A percentile compares a stretch with the other conserved stretches of the same genome.
phyloP scores from a whole-genome alignment of 2,113 vertebrate genomes.

The Trogon surrucura region DNA sequence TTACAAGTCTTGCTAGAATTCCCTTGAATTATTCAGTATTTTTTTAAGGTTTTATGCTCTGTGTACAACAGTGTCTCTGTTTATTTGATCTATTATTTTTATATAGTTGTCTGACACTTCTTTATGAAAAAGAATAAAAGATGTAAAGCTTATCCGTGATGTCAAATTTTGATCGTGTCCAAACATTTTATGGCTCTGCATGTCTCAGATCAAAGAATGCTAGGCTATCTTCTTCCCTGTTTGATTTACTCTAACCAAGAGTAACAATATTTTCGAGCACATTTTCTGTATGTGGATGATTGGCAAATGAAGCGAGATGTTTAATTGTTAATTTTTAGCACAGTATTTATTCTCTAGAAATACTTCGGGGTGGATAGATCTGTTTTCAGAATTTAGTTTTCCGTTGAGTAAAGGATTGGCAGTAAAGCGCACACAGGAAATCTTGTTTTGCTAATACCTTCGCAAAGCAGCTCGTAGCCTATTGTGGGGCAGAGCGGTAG shows the following conservation, averaged over 20 bases:
- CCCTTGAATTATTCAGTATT: conserved; percentile 65
- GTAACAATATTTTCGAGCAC: background rate
- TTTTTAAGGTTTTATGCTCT: conserved; percentile 66
- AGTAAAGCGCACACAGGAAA: background rate
- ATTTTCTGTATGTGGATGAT: background rate
- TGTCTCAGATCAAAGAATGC: conserved; percentile 60
- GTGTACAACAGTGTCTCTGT: conserved; percentile 50
- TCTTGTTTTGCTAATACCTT: background rate
- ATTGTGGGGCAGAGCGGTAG: background rate
- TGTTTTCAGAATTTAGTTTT: background rate
- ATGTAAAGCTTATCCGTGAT: conserved; percentile 56
- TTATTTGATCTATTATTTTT: conserved; percentile 77
- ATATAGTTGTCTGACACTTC: conserved; percentile 61
- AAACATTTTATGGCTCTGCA: conserved; percentile 45
- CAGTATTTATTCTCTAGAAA: background rate
- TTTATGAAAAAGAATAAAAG: conserved; percentile 78
- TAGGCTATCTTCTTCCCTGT: background rate
- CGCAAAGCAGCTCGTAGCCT: background rate
- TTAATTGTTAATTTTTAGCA: background rate
- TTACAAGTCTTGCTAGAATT: conserved; percentile 46
- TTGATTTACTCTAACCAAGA: conserved; percentile 28
- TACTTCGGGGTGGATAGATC: background rate
- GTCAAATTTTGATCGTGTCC: conserved; percentile 65
- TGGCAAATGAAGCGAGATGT: background rate
- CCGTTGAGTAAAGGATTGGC: background rate